Evolutionary conservation across 2,888 invertebrate species (phyloP).

Genomic region (Clepsis dumicolana): DNA sequence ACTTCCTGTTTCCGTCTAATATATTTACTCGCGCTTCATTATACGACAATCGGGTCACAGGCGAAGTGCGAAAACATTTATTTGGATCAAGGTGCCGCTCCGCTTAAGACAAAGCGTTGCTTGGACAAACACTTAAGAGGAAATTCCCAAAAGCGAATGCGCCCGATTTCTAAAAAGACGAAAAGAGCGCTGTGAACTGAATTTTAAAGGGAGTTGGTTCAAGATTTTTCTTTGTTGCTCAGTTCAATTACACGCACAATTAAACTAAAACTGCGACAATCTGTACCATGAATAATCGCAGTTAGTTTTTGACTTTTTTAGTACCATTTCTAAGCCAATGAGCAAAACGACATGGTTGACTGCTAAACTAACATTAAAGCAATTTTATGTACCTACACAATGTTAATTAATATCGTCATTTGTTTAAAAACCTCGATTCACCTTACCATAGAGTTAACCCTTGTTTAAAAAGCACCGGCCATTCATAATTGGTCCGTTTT

Average conservation of each 20-base stretch:
- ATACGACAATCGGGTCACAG: slow-evolving; percentile 57
- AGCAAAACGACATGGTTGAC: background rate
- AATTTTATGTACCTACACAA: background rate
- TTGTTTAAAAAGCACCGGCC: slow-evolving; percentile 48
- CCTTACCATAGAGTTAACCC: slow-evolving; percentile 31
- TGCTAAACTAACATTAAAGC: background rate
- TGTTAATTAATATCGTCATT: slow-evolving; percentile 1
- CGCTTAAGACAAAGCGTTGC: slow-evolving; percentile 5
- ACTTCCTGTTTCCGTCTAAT: slow-evolving; percentile 83
- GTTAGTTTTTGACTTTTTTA: too few relatives aligned
- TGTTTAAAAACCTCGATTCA: slow-evolving; percentile 4
- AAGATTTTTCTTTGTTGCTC: background rate
- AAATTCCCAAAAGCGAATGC: background rate
- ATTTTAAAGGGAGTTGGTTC: too few relatives aligned
- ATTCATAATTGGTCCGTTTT: slow-evolving; percentile 72
- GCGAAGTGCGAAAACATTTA: slow-evolving; percentile 60
- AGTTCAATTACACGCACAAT: background rate
- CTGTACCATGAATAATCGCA: too few relatives aligned
- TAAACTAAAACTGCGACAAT: background rate
- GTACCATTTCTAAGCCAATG: background rate
- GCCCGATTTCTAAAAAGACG: background rate
- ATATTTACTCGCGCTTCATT: slow-evolving; percentile 63
- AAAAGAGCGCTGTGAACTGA: background rate
- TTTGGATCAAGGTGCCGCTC: slow-evolving; percentile 22
- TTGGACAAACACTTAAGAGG: background rate